These are phyloP conservation scores for Potamilus streckersoni DNA, from an alignment of 1,140 invertebrate species.

Conservation along the genomic window DNA sequence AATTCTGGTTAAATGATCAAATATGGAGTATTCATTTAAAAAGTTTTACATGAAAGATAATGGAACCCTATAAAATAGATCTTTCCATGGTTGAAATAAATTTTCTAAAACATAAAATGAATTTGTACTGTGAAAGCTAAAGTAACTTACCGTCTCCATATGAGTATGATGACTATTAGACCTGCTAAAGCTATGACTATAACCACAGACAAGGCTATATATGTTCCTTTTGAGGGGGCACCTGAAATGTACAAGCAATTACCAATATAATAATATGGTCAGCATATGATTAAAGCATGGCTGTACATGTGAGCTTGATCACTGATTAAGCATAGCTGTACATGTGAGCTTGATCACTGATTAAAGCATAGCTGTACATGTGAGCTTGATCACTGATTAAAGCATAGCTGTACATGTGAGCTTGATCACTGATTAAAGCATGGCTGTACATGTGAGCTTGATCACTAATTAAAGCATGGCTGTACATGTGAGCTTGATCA, in stretches of 20 bases:
- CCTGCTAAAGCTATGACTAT: slow-evolving; percentile 60
- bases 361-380: no score
- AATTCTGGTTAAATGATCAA: not conserved
- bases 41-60: not conserved
- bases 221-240: slow-evolving; percentile 30
- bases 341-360: no score
- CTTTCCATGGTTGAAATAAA: not conserved
- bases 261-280: not conserved
- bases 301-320: no score
- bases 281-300: no score
- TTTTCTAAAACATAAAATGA: not conserved
- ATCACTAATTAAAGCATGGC: no score
- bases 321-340: no score
- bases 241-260: not conserved
- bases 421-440: no score
- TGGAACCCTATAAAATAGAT: not conserved
- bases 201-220: slow-evolving; percentile 47
- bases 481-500: no score
- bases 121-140: not conserved
- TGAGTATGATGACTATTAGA: slow-evolving; percentile 45
- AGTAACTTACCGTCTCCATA: slow-evolving; percentile 52
- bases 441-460: no score
- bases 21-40: not conserved
- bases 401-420: no score
- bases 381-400: no score